Percentiles rank a stretch among this genome's conserved stretches.
phyloP scores from a whole-genome alignment of 2,888 invertebrate genomes.

The Drosophila fungiperda region DNA sequence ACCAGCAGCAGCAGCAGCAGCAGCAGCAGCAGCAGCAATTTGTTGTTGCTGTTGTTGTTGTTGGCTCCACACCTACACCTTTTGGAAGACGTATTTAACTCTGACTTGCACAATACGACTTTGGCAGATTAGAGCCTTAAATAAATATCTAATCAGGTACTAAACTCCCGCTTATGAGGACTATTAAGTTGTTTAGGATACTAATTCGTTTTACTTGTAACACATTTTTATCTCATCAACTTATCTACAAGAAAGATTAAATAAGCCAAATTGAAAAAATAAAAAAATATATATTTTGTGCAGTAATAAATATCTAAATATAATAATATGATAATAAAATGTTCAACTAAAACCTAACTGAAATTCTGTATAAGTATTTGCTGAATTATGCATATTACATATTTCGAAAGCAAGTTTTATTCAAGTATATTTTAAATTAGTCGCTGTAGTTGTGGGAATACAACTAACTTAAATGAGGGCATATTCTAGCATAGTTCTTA shows the following conservation, averaged over 20 bases:
- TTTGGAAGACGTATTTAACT: neutral
- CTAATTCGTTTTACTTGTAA: neutral
- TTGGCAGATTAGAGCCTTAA: neutral
- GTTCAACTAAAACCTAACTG: neutral
- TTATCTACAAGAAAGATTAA: neutral
- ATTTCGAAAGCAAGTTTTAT: neutral
- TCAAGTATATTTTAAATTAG: neutral
- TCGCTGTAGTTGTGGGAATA: neutral
- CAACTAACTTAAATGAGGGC: slow-evolving; percentile 4
- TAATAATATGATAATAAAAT: neutral
- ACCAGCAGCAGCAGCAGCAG: slow-evolving; percentile 19
- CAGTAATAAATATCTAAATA: neutral
- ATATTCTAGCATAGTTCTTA: neutral
- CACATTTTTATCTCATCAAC: neutral
- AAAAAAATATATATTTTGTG: neutral
- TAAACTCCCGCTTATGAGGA: neutral
- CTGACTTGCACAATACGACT: neutral
- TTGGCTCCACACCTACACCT: slow-evolving; percentile 10
- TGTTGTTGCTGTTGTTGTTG: slow-evolving; percentile 6
- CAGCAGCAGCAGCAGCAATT: too few relatives aligned
- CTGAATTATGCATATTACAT: neutral
- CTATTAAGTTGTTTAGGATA: too few relatives aligned
- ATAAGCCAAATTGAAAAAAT: neutral
- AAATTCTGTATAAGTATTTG: neutral
- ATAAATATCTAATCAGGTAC: neutral